phyloP scores from a whole-genome alignment of 2,888 invertebrate genomes.

The Ligdia adustata region DNA sequence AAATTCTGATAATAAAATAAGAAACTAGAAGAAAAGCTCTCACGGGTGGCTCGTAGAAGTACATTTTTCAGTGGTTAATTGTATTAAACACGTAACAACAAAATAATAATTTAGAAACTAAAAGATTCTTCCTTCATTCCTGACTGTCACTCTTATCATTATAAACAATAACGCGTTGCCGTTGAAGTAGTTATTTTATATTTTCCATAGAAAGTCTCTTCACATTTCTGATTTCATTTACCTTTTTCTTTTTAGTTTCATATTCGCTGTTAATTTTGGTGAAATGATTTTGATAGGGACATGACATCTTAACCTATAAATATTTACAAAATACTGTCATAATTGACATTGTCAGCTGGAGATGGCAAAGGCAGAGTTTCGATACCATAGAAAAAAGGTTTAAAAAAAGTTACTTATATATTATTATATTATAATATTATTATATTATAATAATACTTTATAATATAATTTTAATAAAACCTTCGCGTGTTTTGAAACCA shows the following conservation, averaged over 20 bases:
- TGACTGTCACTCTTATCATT: slow-evolving; percentile 41
- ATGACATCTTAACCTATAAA: slow-evolving; percentile 74
- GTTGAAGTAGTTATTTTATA: background rate
- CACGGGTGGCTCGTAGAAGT: slow-evolving; percentile 47
- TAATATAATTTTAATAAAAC: too few species aligned
- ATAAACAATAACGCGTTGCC: background rate
- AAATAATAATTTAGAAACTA: background rate
- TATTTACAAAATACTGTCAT: slow-evolving; percentile 27
- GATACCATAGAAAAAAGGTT: background rate
- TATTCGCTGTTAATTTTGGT: slow-evolving; percentile 56
- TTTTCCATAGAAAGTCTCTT: too few species aligned
- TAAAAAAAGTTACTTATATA: too few species aligned
- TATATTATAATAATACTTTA: too few species aligned
- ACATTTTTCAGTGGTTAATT: slow-evolving; percentile 9
- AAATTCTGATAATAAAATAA: slow-evolving; percentile 8
- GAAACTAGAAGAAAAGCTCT: slow-evolving; percentile 33
- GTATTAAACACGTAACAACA: background rate
- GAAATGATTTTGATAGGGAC: slow-evolving; percentile 78
- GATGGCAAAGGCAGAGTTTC: too few species aligned
- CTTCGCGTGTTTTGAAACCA: too few species aligned
- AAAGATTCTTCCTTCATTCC: slow-evolving; percentile 37
- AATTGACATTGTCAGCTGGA: slow-evolving; percentile 18
- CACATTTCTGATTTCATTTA: slow-evolving; percentile 41
- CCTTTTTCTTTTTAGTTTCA: slow-evolving; percentile 55
- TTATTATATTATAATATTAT: too few species aligned